Evolutionary conservation across 2,797 vertebrate species (phyloP).

Genomic region (Masticophis lateralis): DNA sequence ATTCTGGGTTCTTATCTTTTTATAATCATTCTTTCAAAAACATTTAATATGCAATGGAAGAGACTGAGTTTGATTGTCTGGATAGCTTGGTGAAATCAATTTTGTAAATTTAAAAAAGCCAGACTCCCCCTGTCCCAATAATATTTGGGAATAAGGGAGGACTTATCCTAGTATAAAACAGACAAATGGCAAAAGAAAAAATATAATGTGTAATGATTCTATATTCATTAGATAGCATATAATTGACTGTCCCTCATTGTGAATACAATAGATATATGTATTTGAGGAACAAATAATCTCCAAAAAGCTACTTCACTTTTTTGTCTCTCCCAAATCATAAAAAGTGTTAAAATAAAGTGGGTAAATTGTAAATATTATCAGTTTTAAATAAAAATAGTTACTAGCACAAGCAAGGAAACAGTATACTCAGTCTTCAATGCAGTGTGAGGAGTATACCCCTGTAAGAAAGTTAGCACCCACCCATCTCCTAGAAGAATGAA

Average conservation of each 20-base stretch:
- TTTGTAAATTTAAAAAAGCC: neutral
- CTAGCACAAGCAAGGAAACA: neutral
- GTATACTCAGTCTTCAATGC: neutral
- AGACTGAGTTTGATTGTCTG: accelerated
- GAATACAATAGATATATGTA: neutral
- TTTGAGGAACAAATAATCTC: neutral
- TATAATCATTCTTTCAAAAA: neutral
- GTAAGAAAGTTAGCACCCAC: too few relatives aligned
- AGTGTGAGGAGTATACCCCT: too few relatives aligned
- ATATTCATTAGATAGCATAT: neutral
- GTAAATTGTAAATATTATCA: neutral
- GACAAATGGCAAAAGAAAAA: neutral
- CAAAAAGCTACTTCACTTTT: neutral
- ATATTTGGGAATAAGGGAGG: neutral
- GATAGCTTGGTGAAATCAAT: neutral
- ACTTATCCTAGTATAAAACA: neutral
- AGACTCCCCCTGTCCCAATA: too few relatives aligned
- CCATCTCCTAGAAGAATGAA: too few relatives aligned
- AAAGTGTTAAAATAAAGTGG: neutral
- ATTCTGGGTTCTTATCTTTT: neutral
- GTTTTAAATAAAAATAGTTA: neutral
- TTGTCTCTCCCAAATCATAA: neutral
- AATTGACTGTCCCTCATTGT: neutral
- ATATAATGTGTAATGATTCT: neutral
- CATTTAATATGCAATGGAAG: accelerated